Conservation (phyloP, 1,140 invertebrate genomes). For the Drosophila sechellia region DNA sequence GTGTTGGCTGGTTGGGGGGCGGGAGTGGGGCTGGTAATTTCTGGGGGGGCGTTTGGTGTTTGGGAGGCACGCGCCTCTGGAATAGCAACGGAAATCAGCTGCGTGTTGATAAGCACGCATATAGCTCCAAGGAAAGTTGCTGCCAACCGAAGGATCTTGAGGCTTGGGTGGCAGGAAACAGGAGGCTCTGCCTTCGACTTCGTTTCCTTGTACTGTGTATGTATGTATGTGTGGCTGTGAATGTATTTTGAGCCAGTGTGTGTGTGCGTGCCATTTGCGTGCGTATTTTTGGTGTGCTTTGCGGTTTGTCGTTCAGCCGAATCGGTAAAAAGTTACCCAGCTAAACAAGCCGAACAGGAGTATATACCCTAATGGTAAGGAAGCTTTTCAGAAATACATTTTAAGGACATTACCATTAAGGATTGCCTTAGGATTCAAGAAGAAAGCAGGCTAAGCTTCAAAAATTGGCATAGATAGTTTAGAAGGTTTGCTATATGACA, state of each 20-base stretch:
- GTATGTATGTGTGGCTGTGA: conserved; percentile 2
- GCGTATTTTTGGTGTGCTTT: conserved; percentile 76
- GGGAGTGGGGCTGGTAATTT: conserved; percentile 10
- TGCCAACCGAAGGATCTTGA: conserved; percentile 20
- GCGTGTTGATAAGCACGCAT: conserved; percentile 80
- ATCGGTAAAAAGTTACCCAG: conserved; percentile 4
- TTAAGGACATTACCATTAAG: background rate
- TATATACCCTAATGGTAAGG: background rate
- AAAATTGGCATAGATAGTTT: too few relatives aligned
- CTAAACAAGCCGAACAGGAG: background rate
- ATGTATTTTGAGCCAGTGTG: background rate
- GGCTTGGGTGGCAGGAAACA: background rate
- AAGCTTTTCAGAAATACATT: background rate
- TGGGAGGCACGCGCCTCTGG: conserved; percentile 66
- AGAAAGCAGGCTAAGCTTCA: too few relatives aligned
- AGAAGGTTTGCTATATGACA: too few relatives aligned
- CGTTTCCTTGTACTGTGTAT: conserved; percentile 21
- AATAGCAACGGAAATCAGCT: conserved; percentile 80
- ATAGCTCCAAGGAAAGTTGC: conserved; percentile 45
- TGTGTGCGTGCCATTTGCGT: conserved; percentile 57
- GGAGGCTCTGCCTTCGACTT: conserved; percentile 26
- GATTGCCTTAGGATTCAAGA: too few relatives aligned
- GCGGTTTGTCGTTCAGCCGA: conserved; percentile 44
- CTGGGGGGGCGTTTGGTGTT: background rate
- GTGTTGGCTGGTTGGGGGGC: background rate